Base-by-base conservation (phyloP, 2,797 vertebrate species). In the Thripadectes ignobilis region DNA sequence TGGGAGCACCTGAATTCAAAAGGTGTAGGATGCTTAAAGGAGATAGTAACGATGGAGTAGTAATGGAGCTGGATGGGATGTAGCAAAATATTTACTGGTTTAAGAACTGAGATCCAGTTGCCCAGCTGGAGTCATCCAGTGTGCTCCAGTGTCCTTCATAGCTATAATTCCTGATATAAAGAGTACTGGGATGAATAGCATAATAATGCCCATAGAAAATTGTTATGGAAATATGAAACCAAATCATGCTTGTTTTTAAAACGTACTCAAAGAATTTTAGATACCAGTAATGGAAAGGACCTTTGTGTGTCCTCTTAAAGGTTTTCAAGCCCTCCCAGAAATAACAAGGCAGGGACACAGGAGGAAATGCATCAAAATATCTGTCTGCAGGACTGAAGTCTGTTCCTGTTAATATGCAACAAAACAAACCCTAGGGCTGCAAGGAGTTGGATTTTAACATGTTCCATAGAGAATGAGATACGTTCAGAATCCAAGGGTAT, bases 1-100 rank as follows among this genome's bases (percentile, higher is more conserved):
- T 91, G 52, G 73, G 58, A 94, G 89, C 51, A 88, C 82, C 87
- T 92, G 79, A 84, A 67, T 78, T 86, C 66, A 46, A 75, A 93
- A 92, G 46, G 59, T 83, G 23, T 36, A 52, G 81, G 93, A 75
- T 3, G 10, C 82, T 57, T 58, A 29, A 30, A 88, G 69, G 55
- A 84, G 69, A 52, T 0, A 54, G 82, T 65, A 81, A 93, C 87
- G 63, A 39, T 8, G 29, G 38, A 51, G 51, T 7, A 45, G 68
- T 48, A 68, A 45, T 9, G 32, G 82, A 78, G 66, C 43, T 84
- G 72, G 51, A 36, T 57, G 62, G 58, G 88, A 76, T 7, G 68
- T 5, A 54, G 75, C 29, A 68, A 79, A n/a, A 51, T 9, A 39
- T 82, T 59, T 29, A 14, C 5, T 23, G 39, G 45, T 58, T 85